Evolutionary conservation across 2,888 invertebrate species (phyloP).

Genomic region (Lithophane semibrunnea): DNA sequence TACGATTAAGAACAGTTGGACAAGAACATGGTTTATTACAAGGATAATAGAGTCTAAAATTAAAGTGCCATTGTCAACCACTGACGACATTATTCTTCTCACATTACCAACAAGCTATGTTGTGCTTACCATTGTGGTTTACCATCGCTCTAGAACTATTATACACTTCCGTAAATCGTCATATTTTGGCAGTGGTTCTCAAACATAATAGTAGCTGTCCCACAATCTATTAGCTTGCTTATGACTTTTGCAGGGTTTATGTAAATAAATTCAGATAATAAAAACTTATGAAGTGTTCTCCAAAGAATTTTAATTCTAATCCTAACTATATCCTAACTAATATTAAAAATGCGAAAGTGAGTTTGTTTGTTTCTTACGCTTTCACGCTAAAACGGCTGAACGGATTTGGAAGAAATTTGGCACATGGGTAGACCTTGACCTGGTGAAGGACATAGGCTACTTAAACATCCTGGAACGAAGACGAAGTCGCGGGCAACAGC

Average conservation of each 20-base stretch:
- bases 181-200: background rate
- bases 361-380: too few relatives aligned
- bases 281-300: background rate
- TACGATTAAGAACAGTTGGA: background rate
- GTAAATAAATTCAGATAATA: background rate
- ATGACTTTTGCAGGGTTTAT: background rate
- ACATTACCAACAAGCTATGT: background rate
- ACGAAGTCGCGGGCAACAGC: too few relatives aligned
- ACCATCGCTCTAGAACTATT: background rate
- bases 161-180: background rate
- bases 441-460: too few relatives aligned
- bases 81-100: background rate
- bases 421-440: too few relatives aligned
- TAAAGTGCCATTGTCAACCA: background rate
- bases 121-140: background rate
- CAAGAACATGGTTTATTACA: background rate
- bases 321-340: too few relatives aligned
- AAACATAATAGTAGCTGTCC: background rate
- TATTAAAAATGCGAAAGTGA: too few relatives aligned
- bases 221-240: background rate
- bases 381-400: too few relatives aligned
- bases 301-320: too few relatives aligned
- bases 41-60: background rate
- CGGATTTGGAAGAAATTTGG: too few relatives aligned
- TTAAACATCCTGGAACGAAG: too few relatives aligned